Evolutionary conservation across 37 sponge, comb jelly and placozoan genomes (phyloP), one percentile per base, ranked within the genome.

Genomic region (Halisarca cf. caerulea): DNA sequence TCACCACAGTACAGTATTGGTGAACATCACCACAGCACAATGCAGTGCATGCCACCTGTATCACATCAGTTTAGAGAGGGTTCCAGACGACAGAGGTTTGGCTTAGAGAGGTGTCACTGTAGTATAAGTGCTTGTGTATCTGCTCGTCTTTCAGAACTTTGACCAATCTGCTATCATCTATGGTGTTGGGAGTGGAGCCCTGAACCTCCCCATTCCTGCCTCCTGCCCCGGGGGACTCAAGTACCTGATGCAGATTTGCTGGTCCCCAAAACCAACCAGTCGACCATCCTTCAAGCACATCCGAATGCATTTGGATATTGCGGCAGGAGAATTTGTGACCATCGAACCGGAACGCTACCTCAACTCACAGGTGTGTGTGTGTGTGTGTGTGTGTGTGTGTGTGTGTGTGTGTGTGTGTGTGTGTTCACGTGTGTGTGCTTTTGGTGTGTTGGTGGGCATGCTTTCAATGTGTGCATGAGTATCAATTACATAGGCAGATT

Each of bases 231-330:
- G 35, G 15, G 95, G 90, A 7, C 83, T 94, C 38, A 91, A 86
- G 74, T 14, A 85, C 44, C 75, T 94, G 32, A 25, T 94, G 82
- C 81, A 92, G 59, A 83, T 86, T 80, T 94, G 95, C 78, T 94
- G 95, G 95, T 89, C 93, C 43, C 79, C 77, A 30, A 91, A 92
- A 73, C 85, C 95, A 3, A 92, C 79, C 57, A 83, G 79, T 25
- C 58, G 95, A 35, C 94, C 94, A 0, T 91, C 90, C 23, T 94
- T 92, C 78, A 73, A 80, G 20, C 94, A 94, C 83, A 92, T 94
- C 23, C 71, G 82, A 44, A 62, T 89, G 62, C 94, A 94, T 58
- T 87, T 94, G 64, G 94, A 92, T 51, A 79, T 94, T 62, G 90
- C 87, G 71, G 92, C 94, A 80, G 90, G 83, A 60, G 90, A 87